phyloP scores from a whole-genome alignment of 2,797 vertebrate species.

The Crocodylus rhombifer region DNA sequence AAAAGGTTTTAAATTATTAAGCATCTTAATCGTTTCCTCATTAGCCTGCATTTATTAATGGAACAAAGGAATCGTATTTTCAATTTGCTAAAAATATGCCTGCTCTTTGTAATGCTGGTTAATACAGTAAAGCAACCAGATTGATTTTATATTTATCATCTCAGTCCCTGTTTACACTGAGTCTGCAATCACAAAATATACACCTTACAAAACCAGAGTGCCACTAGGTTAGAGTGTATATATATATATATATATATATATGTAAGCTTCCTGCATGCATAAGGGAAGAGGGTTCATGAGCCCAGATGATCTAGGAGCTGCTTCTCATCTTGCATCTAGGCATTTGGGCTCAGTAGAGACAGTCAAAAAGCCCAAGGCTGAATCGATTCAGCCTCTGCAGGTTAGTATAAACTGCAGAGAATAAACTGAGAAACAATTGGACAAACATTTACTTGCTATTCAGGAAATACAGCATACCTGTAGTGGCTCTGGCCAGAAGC shows the following conservation, averaged over 20 bases:
- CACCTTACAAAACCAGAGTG: neutral
- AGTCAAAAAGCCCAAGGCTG: no score
- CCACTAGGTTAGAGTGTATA: neutral
- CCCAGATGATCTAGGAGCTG: no score
- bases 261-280: neutral
- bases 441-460: no score
- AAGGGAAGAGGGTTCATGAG: neutral
- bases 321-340: no score
- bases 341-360: no score
- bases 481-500: no score
- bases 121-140: neutral
- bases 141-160: neutral
- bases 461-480: no score
- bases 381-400: no score
- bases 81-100: neutral
- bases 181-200: neutral
- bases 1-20: neutral
- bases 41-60: neutral
- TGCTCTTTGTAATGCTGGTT: neutral
- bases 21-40: neutral
- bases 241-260: neutral
- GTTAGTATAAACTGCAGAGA: no score
- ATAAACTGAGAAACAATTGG: no score
- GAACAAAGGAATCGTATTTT: neutral
- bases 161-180: neutral